Evolutionary conservation across 2,113 vertebrate species (phyloP), one percentile per base, ranked within the genome.

Genomic region (Antechinus flavipes): DNA sequence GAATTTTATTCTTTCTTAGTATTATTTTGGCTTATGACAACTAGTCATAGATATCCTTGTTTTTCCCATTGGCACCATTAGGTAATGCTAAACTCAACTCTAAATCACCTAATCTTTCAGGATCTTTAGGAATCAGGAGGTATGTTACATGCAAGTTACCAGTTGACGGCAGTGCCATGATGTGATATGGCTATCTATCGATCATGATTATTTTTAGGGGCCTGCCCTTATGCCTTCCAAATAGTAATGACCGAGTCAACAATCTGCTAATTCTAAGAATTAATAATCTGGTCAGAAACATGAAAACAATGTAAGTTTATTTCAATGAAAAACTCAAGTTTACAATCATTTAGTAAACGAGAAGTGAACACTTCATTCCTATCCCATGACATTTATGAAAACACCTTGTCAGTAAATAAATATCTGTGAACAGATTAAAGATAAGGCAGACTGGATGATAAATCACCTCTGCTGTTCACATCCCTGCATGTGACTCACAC

Each of bases 291-390:
- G 91, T 96, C 96, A 97, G 95, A 97, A 98, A 96, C 97, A 93
- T 98, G 98, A 99, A 98, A 99, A 99, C 98, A 99, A 98, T 98
- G 98, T 97, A 98, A 98, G 98, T 98, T 99, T 99, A 99, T 99
- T 99, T 98, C 97, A 98, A 99, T 99, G 99, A 98, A 99, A 99
- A 99, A 99, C 98, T 98, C 47, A 97, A 98, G 97, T 98, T 99
- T 99, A 99, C 99, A 99, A 98, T 98, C 98, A 97, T 98, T 99
- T 98, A 98, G 98, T 99, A 99, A 99, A 98, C 98, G 98, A 99
- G 98, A 98, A 98, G 97, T 97, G 98, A 98, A 98, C 98, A 98
- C 97, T 98, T 97, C 97, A 98, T 98, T 97, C 97, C 98, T 98
- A 98, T 97, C 97, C 93, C 96, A 95, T 98, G 98, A 98, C 98